A percentile compares a stretch with the other conserved stretches of the same genome.
Conservation (phyloP, 2,888 invertebrate genomes). For the Stegophylla sp. region DNA sequence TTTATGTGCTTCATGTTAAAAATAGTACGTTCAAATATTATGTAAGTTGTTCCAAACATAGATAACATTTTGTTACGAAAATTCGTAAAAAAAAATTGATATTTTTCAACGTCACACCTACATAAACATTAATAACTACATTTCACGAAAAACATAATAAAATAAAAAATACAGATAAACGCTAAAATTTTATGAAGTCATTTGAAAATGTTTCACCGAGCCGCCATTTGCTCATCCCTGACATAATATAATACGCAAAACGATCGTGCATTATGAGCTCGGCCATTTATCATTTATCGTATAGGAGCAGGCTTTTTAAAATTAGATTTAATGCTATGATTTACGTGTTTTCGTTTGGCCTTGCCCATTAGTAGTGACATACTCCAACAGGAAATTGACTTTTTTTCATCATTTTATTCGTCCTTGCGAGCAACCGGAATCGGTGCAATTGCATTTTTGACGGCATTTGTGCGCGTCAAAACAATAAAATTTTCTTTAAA, state of each 20-base stretch:
- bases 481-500: background rate
- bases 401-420: conserved; percentile 1
- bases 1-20: too few species aligned
- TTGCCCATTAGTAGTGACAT: background rate
- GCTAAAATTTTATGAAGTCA: too few species aligned
- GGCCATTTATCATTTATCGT: background rate
- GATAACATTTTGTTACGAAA: too few species aligned
- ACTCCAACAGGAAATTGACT: conserved; percentile 39
- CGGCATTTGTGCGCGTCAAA: background rate
- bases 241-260: background rate
- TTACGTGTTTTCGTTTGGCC: background rate
- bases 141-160: too few species aligned
- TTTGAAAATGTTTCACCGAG: too few species aligned
- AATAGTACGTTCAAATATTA: too few species aligned
- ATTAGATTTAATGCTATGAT: background rate
- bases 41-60: too few species aligned
- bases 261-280: background rate
- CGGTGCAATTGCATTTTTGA: background rate
- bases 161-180: too few species aligned
- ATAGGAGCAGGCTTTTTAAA: conserved; percentile 23
- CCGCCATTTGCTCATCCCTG: too few species aligned
- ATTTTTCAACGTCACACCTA: too few species aligned
- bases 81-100: too few species aligned
- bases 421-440: background rate
- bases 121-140: too few species aligned